These are phyloP conservation scores for Acanthornis magna DNA, from an alignment of 2,797 vertebrate genomes.

Conservation along the genomic window DNA sequence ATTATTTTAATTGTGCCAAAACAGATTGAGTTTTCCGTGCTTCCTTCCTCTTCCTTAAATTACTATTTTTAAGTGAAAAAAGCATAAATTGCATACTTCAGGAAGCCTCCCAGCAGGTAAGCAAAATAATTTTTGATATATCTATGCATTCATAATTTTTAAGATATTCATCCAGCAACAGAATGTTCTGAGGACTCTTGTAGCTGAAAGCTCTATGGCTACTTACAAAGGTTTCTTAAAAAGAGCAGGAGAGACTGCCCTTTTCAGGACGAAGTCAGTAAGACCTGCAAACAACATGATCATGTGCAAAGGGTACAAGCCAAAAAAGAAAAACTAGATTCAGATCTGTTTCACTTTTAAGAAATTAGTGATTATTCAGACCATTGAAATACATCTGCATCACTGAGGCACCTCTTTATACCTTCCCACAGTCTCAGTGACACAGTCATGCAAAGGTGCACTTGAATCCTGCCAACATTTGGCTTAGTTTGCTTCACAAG, in stretches of 20 bases:
- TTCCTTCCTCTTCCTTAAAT: not conserved
- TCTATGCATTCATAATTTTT: not conserved
- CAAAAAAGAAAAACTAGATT: not conserved
- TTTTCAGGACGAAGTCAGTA: not conserved
- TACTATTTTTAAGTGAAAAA: not conserved
- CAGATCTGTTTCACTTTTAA: not conserved
- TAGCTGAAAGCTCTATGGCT: not conserved
- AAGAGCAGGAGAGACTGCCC: not conserved
- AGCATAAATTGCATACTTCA: not conserved
- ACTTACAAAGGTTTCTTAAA: not conserved
- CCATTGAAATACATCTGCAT: not conserved
- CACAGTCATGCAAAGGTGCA: not conserved
- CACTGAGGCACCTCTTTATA: not conserved
- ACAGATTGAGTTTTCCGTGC: not conserved
- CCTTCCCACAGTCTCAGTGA: not conserved
- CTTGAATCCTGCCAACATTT: not conserved
- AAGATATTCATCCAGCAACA: not conserved
- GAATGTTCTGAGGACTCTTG: fast-evolving
- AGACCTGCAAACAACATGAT: not conserved
- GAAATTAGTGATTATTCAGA: not conserved
- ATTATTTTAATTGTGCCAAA: not conserved
- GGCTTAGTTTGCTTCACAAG: not conserved
- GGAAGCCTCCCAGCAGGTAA: not conserved
- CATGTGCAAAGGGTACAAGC: not conserved
- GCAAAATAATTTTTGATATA: not conserved